Conservation (phyloP, 1,140 invertebrate genomes). For the Apocrypta bakeri region DNA sequence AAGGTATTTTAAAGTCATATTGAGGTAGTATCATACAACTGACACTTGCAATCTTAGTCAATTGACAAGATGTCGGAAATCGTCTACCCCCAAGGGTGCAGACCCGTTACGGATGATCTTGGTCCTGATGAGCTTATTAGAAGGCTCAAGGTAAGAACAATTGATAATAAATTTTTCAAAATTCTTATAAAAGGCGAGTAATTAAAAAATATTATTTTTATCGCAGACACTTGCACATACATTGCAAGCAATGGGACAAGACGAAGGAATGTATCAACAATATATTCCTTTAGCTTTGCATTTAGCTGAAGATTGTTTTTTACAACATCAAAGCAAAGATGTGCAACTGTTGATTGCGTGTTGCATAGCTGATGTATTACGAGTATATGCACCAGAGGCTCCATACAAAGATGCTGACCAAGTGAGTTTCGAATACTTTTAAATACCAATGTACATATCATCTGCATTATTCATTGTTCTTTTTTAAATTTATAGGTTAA, state of each 20-base stretch:
- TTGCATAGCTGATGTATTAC: conserved; percentile 96
- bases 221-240: conserved; percentile 90
- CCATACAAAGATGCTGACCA: conserved; percentile 97
- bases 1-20: conserved; percentile 67
- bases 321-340: conserved; percentile 92
- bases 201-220: conserved; percentile 49
- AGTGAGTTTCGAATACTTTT: conserved; percentile 78
- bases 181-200: conserved; percentile 14
- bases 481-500: conserved; percentile 72
- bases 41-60: conserved; percentile 7
- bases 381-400: conserved; percentile 98
- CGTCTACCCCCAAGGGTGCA: conserved; percentile 90
- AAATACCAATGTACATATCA: conserved; percentile 23
- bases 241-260: conserved; percentile 96
- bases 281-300: conserved; percentile 95
- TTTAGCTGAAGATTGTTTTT: conserved; percentile 93
- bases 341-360: conserved; percentile 96
- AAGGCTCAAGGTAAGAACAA: conserved; percentile 86
- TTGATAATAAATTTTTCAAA: background rate
- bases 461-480: too few species aligned
- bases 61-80: conserved; percentile 83
- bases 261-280: conserved; percentile 93
- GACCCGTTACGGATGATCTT: conserved; percentile 92
- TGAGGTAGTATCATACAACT: conserved; percentile 34
- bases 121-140: conserved; percentile 96